phyloP scores from a whole-genome alignment of 2,797 vertebrate genomes.

The Xenops minutus region DNA sequence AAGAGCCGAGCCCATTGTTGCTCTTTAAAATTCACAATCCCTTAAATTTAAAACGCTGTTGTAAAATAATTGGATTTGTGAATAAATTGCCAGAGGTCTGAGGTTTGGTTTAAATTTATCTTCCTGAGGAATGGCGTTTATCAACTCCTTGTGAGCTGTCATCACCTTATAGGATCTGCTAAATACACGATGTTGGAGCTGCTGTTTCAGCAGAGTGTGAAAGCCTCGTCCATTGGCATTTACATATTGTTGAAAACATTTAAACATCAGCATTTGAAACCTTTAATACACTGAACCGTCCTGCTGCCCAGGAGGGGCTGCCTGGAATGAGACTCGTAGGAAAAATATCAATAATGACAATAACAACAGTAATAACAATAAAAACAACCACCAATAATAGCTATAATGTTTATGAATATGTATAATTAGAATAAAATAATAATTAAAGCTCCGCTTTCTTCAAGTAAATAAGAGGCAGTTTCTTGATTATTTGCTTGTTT shows the following conservation, averaged over 20 bases:
- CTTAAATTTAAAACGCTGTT: not conserved
- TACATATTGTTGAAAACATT: not conserved
- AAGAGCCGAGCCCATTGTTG: not conserved
- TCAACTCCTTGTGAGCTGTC: constrained; percentile 47
- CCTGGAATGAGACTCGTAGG: too few species aligned
- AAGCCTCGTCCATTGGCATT: not conserved
- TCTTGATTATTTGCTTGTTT: not conserved
- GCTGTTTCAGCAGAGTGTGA: not conserved
- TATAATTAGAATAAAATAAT: not conserved
- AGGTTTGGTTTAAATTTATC: constrained; percentile 51
- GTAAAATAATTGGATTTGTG: not conserved
- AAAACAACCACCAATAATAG: too few species aligned
- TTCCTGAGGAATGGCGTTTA: constrained; percentile 40
- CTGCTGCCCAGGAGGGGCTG: not conserved
- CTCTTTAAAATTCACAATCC: not conserved
- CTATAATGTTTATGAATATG: not conserved
- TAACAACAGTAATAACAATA: not conserved
- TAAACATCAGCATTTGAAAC: not conserved
- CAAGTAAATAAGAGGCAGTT: not conserved
- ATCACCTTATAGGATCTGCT: constrained; percentile 16
- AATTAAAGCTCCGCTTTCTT: not conserved
- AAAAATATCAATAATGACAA: not conserved
- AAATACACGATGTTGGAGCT: not conserved
- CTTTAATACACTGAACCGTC: not conserved
- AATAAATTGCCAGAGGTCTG: constrained; percentile 20